Evolutionary conservation across 92 coral and sea anemone species (phyloP).

Genomic region (Anthopleura xanthogrammica): DNA sequence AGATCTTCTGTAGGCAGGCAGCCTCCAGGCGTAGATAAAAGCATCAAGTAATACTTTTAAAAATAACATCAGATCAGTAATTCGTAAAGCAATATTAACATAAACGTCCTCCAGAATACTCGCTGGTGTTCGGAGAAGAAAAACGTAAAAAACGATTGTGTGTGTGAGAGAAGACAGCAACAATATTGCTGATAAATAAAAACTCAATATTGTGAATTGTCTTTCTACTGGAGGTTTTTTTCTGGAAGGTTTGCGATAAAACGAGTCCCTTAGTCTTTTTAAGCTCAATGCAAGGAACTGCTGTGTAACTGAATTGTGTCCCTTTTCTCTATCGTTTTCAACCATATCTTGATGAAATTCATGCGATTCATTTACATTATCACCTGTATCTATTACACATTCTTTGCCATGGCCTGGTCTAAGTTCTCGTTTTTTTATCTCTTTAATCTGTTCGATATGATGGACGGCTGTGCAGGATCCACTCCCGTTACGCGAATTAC

Average conservation of each 20-base stretch:
- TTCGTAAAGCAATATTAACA: constrained; percentile 54
- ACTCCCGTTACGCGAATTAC: not conserved
- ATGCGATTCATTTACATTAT: not conserved
- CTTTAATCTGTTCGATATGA: not conserved
- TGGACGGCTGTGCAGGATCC: not conserved
- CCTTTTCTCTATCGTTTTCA: not conserved
- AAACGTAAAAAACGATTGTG: constrained; percentile 57
- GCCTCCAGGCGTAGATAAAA: constrained; percentile 79
- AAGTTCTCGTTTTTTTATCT: not conserved
- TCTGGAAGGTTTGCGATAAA: not conserved
- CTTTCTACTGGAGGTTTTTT: constrained; percentile 47
- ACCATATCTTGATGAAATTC: not conserved
- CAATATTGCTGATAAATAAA: constrained; percentile 66
- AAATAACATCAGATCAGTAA: constrained; percentile 72
- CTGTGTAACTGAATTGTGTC: not conserved
- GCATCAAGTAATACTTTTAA: constrained; percentile 64
- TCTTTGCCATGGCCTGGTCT: not conserved
- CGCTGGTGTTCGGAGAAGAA: constrained; percentile 47
- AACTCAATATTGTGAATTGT: constrained; percentile 58
- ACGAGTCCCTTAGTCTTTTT: not conserved
- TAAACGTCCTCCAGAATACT: constrained; percentile 42
- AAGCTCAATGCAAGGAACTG: not conserved
- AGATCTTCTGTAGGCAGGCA: constrained; percentile 61
- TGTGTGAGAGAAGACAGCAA: constrained; percentile 70
- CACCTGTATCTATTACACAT: not conserved